Percentiles rank a stretch among this genome's conserved stretches.
Conservation (phyloP, 2,797 vertebrate genomes). For the Pelochelys cantorii region DNA sequence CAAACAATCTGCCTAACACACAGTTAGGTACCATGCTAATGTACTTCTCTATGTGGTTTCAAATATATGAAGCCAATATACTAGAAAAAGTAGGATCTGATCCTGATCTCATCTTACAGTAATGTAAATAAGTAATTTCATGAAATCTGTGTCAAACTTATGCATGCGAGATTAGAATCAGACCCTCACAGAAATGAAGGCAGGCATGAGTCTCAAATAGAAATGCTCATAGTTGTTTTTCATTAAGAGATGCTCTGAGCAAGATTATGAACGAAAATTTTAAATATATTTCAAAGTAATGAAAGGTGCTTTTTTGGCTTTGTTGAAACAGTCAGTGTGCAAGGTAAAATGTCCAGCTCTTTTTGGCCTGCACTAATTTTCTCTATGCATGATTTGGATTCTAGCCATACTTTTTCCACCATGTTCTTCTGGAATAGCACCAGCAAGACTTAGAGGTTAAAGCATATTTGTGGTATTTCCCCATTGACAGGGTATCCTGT, state of each 20-base stretch:
- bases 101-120: neutral
- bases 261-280: neutral
- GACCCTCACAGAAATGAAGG: neutral
- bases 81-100: neutral
- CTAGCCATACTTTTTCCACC: neutral
- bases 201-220: neutral
- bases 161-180: neutral
- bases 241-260: neutral
- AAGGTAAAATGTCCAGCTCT: neutral
- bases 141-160: neutral
- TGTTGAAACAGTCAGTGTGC: neutral
- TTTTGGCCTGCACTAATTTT: neutral
- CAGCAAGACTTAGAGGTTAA: neutral
- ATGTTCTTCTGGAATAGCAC: neutral
- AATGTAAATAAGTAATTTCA: neutral
- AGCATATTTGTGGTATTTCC: neutral
- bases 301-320: neutral
- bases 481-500: neutral
- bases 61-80: constrained; percentile 3
- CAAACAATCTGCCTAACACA: constrained; percentile 16
- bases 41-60: neutral
- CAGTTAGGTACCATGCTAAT: constrained; percentile 43
- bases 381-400: no score
- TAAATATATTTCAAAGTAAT: neutral
- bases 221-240: neutral